A percentile compares a stretch with the other conserved stretches of the same genome.
phyloP scores from a whole-genome alignment of 2,113 vertebrate genomes.

The Pipra filicauda region DNA sequence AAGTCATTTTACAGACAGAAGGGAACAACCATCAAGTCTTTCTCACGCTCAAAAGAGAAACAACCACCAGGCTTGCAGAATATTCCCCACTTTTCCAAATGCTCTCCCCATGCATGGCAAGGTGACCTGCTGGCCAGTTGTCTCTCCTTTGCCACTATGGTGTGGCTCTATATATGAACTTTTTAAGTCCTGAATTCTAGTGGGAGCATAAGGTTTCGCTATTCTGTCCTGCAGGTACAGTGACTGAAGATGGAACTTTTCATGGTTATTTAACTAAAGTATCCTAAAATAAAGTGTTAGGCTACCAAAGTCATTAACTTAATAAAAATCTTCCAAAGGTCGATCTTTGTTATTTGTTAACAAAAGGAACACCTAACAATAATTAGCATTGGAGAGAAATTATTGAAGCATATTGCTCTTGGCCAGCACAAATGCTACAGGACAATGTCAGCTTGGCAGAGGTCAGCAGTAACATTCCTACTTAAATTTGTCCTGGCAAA shows the following conservation, averaged over 20 bases:
- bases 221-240: not conserved
- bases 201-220: not conserved
- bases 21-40: not conserved
- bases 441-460: not conserved
- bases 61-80: not conserved
- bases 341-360: not conserved
- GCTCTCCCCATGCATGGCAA: not conserved
- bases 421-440: not conserved
- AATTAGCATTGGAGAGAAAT: not conserved
- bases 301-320: not conserved
- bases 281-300: not conserved
- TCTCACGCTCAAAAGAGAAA: not conserved
- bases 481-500: not conserved
- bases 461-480: not conserved
- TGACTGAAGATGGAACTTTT: not conserved
- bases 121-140: not conserved
- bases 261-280: not conserved
- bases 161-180: not conserved
- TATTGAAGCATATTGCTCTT: not conserved
- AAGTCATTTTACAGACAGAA: not conserved
- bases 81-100: not conserved
- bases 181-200: not conserved
- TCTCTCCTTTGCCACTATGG: not conserved
- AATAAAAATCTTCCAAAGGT: not conserved
- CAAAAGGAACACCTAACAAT: not conserved